phyloP scores from a whole-genome alignment of 2,113 vertebrate species.

The Macaca nemestrina region DNA sequence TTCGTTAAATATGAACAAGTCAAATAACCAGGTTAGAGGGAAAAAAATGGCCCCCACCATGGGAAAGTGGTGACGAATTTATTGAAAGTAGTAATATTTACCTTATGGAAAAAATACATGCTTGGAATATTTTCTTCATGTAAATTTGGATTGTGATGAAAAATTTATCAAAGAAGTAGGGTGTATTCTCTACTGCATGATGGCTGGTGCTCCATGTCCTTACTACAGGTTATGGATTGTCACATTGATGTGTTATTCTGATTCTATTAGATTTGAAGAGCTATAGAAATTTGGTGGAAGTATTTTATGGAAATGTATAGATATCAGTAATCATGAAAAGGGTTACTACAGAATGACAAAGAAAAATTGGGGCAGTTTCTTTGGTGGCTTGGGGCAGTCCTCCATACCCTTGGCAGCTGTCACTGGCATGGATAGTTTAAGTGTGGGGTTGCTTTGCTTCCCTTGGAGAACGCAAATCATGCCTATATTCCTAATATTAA shows the following conservation, averaged over 20 bases:
- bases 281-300: not conserved
- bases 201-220: not conserved
- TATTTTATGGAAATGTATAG: not conserved
- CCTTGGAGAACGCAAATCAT: not conserved
- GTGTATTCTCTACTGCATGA: rapidly evolving
- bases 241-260: not conserved
- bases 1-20: not conserved
- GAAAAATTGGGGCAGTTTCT: not conserved
- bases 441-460: not conserved
- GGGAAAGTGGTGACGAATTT: not conserved
- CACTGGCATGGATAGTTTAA: not conserved
- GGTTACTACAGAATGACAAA: not conserved
- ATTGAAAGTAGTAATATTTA: not conserved
- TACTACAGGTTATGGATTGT: not conserved
- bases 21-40: not conserved
- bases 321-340: not conserved
- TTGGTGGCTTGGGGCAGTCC: not conserved
- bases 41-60: not conserved
- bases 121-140: not conserved
- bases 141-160: not conserved
- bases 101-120: not conserved
- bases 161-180: no score
- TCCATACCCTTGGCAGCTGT: not conserved
- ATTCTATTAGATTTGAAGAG: not conserved
- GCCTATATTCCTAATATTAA: not conserved